Evolutionary conservation across 2,888 invertebrate species (phyloP).

Genomic region (Pardosa pseudoannulata): DNA sequence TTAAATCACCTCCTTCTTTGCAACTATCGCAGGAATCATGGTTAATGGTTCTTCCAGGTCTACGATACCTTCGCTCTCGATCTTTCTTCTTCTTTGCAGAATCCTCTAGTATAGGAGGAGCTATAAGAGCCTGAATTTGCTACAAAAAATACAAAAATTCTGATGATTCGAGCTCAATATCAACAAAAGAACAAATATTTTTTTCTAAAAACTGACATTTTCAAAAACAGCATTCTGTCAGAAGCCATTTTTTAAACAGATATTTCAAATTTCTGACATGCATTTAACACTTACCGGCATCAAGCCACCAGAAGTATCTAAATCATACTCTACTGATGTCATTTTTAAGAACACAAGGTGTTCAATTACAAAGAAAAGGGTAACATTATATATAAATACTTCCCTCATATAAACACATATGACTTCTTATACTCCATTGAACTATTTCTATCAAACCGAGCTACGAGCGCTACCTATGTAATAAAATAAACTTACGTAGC

Average conservation of each 20-base stretch:
- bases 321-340: slow-evolving; percentile 85
- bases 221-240: slow-evolving; percentile 2
- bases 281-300: slow-evolving; percentile 86
- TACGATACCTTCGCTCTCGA: slow-evolving; percentile 74
- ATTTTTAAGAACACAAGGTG: slow-evolving; percentile 77
- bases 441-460: slow-evolving; percentile 22
- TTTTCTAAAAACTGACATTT: background rate
- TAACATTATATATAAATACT: background rate
- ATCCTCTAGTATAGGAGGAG: slow-evolving; percentile 89
- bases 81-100: slow-evolving; percentile 54
- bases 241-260: slow-evolving; percentile 27
- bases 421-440: slow-evolving; percentile 33
- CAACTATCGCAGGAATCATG: slow-evolving; percentile 96
- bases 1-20: slow-evolving; percentile 93
- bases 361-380: background rate
- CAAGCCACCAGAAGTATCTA: slow-evolving; percentile 87
- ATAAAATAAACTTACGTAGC: background rate
- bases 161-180: too few species aligned
- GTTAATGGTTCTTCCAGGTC: slow-evolving; percentile 81
- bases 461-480: slow-evolving; percentile 11
- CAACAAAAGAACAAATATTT: too few species aligned
- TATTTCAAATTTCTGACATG: background rate
- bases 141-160: slow-evolving; percentile 79
- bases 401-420: slow-evolving; percentile 35
- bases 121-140: slow-evolving; percentile 92